phyloP scores from a whole-genome alignment of 37 sponge, comb jelly and placozoan species.

The Tethya wilhelma region DNA sequence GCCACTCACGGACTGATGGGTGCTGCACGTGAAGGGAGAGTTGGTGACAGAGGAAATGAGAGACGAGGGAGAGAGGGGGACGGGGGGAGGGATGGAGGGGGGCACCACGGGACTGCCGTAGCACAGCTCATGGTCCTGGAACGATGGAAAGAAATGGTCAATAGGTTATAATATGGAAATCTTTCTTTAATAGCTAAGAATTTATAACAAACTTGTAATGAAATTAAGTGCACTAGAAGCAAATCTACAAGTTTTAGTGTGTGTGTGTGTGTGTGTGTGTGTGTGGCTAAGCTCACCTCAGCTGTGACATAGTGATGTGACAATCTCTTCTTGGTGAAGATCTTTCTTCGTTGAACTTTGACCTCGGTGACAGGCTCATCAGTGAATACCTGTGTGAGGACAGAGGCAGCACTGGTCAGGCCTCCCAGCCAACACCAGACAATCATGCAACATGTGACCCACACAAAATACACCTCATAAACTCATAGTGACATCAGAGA shows the following conservation, averaged over 20 bases:
- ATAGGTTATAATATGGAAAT: neutral
- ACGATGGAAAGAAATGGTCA: neutral
- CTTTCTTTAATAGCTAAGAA: neutral
- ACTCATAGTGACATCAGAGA: too few species aligned
- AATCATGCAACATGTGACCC: too few species aligned
- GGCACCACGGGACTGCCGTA: slow-evolving; percentile 1
- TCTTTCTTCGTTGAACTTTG: neutral
- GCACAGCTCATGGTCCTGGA: slow-evolving; percentile 24
- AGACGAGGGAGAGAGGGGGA: neutral
- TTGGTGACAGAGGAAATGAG: slow-evolving; percentile 23
- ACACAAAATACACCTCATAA: too few species aligned
- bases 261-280: too few species aligned
- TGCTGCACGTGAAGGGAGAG: neutral
- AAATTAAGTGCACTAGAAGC: too few species aligned
- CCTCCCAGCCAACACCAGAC: too few species aligned
- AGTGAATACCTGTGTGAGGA: slow-evolving; percentile 24
- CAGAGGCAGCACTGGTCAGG: too few species aligned
- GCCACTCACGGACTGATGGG: neutral
- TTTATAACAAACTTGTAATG: neutral
- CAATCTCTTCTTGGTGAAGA: neutral
- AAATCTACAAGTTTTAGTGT: too few species aligned
- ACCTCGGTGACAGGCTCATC: slow-evolving; percentile 10
- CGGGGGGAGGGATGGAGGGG: neutral
- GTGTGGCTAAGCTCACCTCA: slow-evolving; percentile 5
- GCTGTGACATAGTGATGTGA: neutral